Percentiles rank a stretch among this genome's conserved stretches.
Evolutionary conservation across 1,140 invertebrate genomes (phyloP).

Genomic region (Drosophila sulfurigaster): DNA sequence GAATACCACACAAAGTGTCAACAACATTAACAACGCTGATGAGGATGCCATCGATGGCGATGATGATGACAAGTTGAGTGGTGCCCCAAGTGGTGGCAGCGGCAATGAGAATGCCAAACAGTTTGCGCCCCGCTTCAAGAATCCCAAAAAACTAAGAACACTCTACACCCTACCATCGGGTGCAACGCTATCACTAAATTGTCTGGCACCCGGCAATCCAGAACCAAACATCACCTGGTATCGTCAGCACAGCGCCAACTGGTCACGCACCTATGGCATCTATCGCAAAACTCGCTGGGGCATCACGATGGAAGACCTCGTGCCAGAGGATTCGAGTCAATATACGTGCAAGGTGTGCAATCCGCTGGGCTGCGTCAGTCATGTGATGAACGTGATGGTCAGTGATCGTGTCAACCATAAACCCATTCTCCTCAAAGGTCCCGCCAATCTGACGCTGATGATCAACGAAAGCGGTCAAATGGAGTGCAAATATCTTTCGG

Average conservation of each 20-base stretch:
- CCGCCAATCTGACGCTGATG: conserved; percentile 65
- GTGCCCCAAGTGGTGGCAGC: background rate
- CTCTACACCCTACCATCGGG: conserved; percentile 89
- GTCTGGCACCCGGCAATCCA: conserved; percentile 90
- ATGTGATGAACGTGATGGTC: conserved; percentile 87
- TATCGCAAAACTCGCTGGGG: conserved; percentile 87
- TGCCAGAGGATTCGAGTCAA: conserved; percentile 91
- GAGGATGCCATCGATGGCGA: conserved; percentile 28
- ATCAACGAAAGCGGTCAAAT: conserved; percentile 70
- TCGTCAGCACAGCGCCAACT: conserved; percentile 89
- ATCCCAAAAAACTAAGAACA: conserved; percentile 49
- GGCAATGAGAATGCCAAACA: conserved; percentile 24
- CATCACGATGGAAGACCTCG: conserved; percentile 90
- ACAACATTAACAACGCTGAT: conserved; percentile 18
- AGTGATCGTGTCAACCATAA: conserved; percentile 81
- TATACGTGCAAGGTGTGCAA: conserved; percentile 95
- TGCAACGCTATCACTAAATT: conserved; percentile 88
- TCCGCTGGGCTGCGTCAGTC: conserved; percentile 90
- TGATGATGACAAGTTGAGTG: conserved; percentile 45
- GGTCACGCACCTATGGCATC: conserved; percentile 85
- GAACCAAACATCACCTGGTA: conserved; percentile 92
- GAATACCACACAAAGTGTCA: conserved; percentile 9
- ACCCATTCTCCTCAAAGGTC: conserved; percentile 64
- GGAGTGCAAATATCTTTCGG: conserved; percentile 75
- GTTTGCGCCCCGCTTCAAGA: conserved; percentile 56